A percentile compares a stretch with the other conserved stretches of the same genome.
Evolutionary conservation across 2,113 vertebrate genomes (phyloP).

Genomic region (Seriola rivoliana): DNA sequence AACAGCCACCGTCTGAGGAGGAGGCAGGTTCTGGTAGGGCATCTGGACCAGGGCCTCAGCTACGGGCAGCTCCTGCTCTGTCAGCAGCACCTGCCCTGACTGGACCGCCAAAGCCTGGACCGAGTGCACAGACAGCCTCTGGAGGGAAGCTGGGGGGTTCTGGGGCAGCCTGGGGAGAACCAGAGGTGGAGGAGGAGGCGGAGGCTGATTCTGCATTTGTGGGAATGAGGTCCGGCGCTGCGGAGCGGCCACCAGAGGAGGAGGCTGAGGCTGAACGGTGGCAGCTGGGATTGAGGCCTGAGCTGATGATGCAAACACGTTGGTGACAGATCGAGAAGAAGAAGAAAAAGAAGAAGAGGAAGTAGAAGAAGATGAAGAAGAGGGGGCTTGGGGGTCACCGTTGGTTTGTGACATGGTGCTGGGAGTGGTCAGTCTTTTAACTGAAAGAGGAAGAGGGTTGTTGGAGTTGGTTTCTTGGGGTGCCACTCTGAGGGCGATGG

Average conservation of each 20-base stretch:
- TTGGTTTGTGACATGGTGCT: constrained; percentile 84
- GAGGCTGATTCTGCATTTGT: constrained; percentile 64
- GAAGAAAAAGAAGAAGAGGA: constrained; percentile 53
- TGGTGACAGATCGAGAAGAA: constrained; percentile 75
- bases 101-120: constrained; percentile 89
- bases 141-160: constrained; percentile 86
- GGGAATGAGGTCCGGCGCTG: constrained; percentile 84
- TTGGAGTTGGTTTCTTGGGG: constrained; percentile 82
- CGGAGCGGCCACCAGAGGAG: constrained; percentile 83
- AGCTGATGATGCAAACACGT: constrained; percentile 87
- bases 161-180: constrained; percentile 86
- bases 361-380: constrained; percentile 74
- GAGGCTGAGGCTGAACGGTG: constrained; percentile 84
- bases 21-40: constrained; percentile 92
- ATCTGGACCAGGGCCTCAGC: constrained; percentile 92
- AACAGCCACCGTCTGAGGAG: constrained; percentile 94
- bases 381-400: constrained; percentile 79
- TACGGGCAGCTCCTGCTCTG: constrained; percentile 90
- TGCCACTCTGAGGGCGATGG: constrained; percentile 88
- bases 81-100: constrained; percentile 90
- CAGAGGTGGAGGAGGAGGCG: constrained; percentile 67
- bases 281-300: constrained; percentile 85
- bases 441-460: constrained; percentile 85
- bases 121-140: constrained; percentile 88
- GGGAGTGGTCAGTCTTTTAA: constrained; percentile 84